Conservation (phyloP, 2,888 invertebrate genomes). For the Malacosoma neustria region DNA sequence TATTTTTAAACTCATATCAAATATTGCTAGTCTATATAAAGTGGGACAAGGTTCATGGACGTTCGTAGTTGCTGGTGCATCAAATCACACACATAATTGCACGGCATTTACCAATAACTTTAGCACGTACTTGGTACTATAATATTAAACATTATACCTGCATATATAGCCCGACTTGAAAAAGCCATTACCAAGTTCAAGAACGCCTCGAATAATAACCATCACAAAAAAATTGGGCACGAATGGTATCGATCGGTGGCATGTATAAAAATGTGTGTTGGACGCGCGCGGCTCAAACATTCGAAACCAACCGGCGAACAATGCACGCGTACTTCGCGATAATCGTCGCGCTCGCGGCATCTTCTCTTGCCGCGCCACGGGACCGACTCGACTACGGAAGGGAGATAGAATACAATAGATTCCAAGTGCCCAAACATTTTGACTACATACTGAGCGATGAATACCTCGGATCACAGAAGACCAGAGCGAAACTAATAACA, state of each 20-base stretch:
- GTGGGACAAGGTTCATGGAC: slow-evolving; percentile 69
- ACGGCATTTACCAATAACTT: background rate
- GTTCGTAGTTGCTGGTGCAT: slow-evolving; percentile 48
- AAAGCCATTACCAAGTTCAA: slow-evolving; percentile 56
- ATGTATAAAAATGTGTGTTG: slow-evolving; percentile 65
- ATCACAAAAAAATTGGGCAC: slow-evolving; percentile 63
- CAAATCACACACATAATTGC: slow-evolving; percentile 28
- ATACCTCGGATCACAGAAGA: slow-evolving; percentile 45
- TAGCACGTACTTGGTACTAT: too few relatives aligned
- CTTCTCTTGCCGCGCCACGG: slow-evolving; percentile 33
- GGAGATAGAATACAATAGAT: slow-evolving; percentile 50
- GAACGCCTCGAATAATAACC: slow-evolving; percentile 36
- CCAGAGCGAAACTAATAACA: slow-evolving; percentile 56
- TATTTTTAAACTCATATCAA: too few relatives aligned
- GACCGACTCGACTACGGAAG: slow-evolving; percentile 58
- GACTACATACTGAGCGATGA: slow-evolving; percentile 50
- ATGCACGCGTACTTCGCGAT: slow-evolving; percentile 65
- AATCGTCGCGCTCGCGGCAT: slow-evolving; percentile 41
- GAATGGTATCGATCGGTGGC: slow-evolving; percentile 61
- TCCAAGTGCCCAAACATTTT: slow-evolving; percentile 44
- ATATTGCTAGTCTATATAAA: too few relatives aligned
- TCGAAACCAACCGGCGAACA: slow-evolving; percentile 58
- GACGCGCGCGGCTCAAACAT: slow-evolving; percentile 65
- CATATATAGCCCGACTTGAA: background rate
- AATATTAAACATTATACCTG: too few relatives aligned